Evolutionary conservation across 2,888 invertebrate species (phyloP), one percentile per base, ranked within the genome.

Genomic region (Brachylomia viminalis): DNA sequence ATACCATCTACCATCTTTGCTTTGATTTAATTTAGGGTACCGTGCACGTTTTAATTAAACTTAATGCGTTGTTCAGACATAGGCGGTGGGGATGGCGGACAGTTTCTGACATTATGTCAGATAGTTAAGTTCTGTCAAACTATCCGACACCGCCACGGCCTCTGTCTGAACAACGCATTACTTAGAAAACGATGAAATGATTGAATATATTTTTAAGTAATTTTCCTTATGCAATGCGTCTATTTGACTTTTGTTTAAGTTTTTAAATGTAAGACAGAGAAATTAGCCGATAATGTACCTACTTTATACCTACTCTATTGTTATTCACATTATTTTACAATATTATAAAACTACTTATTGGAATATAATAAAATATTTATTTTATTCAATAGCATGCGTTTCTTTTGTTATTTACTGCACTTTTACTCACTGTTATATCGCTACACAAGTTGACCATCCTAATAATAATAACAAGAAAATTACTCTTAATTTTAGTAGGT

Each of bases 341-440:
- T 62, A 75, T 67, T 67, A 38, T 59, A 47, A 27, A 56, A 83
- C 67, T 82, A 82, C 70, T 65, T 78, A 84, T 61, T 81, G 75
- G 66, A 80, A 77, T 76, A 52, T 72, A 88, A 80, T 84, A 87
- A 84, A 80, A 84, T 87, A 88, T 87, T 83, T 85, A 82, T 85
- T 86, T 83, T 85, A 84, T 79, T 82, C 68, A 47, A 84, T n/a
- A 7, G 13, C 1, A 11, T 61, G 68, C 4, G 38, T 86, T 79
- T 77, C 54, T 64, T 78, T 87, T 27, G 20, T 2, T 3, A 15
- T 17, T n/a, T 15, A 38, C n/a, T n/a, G n/a, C n/a, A n/a, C n/a
- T n/a, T n/a, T n/a, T n/a, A n/a, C n/a, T n/a, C n/a, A n/a, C n/a
- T n/a, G n/a, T n/a, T n/a, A n/a, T n/a, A n/a, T n/a, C n/a, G n/a